Evolutionary conservation across 2,888 invertebrate genomes (phyloP).

Genomic region (Scaeva pyrastri): DNA sequence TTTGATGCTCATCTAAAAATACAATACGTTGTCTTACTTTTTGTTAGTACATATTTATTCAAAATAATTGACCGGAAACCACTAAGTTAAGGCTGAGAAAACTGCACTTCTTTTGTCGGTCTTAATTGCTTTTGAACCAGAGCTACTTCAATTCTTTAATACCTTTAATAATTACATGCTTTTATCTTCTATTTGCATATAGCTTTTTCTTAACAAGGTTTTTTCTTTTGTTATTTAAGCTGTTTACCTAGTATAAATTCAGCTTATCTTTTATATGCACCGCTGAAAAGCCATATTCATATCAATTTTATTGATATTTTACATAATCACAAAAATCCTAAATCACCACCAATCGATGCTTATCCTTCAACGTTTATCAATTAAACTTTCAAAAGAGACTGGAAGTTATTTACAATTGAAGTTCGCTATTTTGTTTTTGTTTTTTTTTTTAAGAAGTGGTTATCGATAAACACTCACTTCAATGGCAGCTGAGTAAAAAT

Average conservation of each 20-base stretch:
- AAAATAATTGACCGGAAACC: not conserved
- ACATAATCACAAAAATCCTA: not conserved
- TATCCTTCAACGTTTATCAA: constrained; percentile 36
- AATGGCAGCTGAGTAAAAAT: not conserved
- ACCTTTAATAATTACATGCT: too few species aligned
- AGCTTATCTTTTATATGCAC: too few species aligned
- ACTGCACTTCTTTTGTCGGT: not conserved
- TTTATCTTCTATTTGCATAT: too few species aligned
- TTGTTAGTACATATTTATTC: not conserved
- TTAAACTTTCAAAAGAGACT: constrained; percentile 27
- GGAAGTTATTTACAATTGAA: constrained; percentile 2
- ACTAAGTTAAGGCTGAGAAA: not conserved
- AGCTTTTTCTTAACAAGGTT: too few species aligned
- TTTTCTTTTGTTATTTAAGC: too few species aligned
- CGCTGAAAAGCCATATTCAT: too few species aligned
- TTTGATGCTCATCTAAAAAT: too few species aligned
- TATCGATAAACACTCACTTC: constrained; percentile 34
- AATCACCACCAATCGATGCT: constrained; percentile 7
- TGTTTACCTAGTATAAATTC: too few species aligned
- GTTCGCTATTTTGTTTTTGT: too few species aligned
- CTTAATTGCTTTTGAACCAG: not conserved
- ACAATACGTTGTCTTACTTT: too few species aligned
- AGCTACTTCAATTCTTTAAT: too few species aligned
- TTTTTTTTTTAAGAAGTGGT: constrained; percentile 7
- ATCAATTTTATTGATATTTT: not conserved